Conservation (phyloP, 2,797 vertebrate genomes). For the Lithobates pipiens region DNA sequence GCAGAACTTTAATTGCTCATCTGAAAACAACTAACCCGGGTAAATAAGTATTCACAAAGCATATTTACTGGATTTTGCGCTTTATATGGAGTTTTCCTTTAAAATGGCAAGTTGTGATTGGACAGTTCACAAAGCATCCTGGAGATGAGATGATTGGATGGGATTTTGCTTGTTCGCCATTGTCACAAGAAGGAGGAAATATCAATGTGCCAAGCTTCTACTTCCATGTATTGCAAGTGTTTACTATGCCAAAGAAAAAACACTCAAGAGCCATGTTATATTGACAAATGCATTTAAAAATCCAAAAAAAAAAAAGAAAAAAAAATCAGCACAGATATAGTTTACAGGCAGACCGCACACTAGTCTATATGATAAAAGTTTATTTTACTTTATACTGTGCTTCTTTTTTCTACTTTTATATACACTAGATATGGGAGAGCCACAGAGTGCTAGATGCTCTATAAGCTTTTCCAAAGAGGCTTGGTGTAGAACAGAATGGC, state of each 20-base stretch:
- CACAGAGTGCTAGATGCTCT: not conserved
- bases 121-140: no score
- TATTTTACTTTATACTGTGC: constrained; percentile 24
- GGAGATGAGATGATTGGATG: not conserved
- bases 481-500: not conserved
- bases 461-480: not conserved
- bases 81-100: no score
- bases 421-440: not conserved
- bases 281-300: constrained; percentile 28
- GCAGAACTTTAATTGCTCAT: no score
- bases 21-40: no score
- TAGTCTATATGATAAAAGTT: constrained; percentile 24
- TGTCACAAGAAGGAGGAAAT: not conserved
- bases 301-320: not conserved
- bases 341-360: not conserved
- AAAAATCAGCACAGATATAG: constrained; percentile 10
- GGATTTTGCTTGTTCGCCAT: constrained; percentile 23
- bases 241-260: constrained; percentile 24
- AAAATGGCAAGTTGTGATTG: no score
- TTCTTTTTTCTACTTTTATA: constrained; percentile 3
- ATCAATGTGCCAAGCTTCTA: constrained; percentile 27
- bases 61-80: no score
- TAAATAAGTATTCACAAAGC: no score
- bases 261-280: constrained; percentile 11
- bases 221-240: constrained; percentile 40